These are phyloP conservation scores for Microtus ochrogaster DNA, from an alignment of 2,113 vertebrate genomes.

Conservation along the genomic window DNA sequence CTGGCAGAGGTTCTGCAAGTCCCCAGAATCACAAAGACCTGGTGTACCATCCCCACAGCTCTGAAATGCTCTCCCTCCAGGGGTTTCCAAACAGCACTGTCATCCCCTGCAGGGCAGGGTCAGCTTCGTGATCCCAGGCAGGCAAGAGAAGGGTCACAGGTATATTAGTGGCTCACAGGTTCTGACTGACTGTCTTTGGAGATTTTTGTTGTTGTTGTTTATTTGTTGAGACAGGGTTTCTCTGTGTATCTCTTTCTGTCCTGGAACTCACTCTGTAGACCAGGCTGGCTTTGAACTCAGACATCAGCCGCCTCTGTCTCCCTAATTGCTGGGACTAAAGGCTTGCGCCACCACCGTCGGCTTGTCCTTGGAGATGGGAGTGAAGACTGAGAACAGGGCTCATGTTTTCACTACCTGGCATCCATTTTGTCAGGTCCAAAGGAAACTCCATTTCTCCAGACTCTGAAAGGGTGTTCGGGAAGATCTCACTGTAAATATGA, in stretches of 20 bases:
- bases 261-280: too few relatives aligned
- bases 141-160: not conserved
- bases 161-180: not conserved
- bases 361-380: not conserved
- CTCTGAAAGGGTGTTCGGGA: not conserved
- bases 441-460: not conserved
- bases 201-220: too few relatives aligned
- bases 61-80: not conserved
- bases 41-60: rapidly evolving
- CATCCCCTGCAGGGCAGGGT: not conserved
- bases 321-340: too few relatives aligned
- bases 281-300: too few relatives aligned
- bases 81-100: not conserved
- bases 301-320: too few relatives aligned
- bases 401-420: not conserved
- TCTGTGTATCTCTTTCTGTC: too few relatives aligned
- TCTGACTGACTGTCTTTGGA: not conserved
- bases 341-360: too few relatives aligned
- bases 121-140: not conserved
- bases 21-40: not conserved
- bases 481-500: not conserved
- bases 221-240: too few relatives aligned
- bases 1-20: not conserved
- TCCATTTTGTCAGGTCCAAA: not conserved
- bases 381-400: not conserved